Conservation (phyloP, 2,113 vertebrate genomes). For the Rhegmatorhina hoffmannsi region DNA sequence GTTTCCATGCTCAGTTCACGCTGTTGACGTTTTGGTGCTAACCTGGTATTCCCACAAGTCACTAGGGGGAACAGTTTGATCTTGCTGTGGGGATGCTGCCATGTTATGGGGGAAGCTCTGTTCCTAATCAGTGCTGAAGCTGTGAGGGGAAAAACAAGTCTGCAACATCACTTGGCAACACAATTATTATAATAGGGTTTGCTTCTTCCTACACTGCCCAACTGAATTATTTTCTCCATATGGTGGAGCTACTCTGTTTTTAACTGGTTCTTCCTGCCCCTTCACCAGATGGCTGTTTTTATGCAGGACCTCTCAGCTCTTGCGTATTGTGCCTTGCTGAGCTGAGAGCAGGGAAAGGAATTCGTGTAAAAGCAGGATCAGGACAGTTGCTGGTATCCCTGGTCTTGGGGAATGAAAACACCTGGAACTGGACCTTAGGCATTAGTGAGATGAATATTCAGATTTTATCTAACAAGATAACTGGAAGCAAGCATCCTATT, state of each 20-base stretch:
- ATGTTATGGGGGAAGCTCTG: slow-evolving; percentile 34
- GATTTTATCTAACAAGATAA: background rate
- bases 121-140: slow-evolving; percentile 41
- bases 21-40: background rate
- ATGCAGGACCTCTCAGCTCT: slow-evolving; percentile 20
- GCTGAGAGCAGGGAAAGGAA: background rate
- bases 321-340: background rate
- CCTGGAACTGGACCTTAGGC: background rate
- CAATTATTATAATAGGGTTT: slow-evolving; percentile 62
- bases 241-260: slow-evolving; percentile 64
- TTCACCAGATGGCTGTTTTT: slow-evolving; percentile 64
- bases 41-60: background rate
- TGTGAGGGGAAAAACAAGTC: slow-evolving; percentile 45
- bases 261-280: slow-evolving; percentile 50
- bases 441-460: background rate
- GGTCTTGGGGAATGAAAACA: fast-evolving
- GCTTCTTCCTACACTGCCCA: slow-evolving; percentile 65
- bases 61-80: background rate
- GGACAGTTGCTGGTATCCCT: background rate
- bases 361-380: background rate
- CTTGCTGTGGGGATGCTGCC: slow-evolving; percentile 4
- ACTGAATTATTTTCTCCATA: slow-evolving; percentile 61
- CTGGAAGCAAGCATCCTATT: background rate
- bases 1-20: background rate
- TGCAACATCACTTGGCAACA: slow-evolving; percentile 64